phyloP scores from a whole-genome alignment of 2,797 vertebrate species.

The Gadopsis bispinosus region DNA sequence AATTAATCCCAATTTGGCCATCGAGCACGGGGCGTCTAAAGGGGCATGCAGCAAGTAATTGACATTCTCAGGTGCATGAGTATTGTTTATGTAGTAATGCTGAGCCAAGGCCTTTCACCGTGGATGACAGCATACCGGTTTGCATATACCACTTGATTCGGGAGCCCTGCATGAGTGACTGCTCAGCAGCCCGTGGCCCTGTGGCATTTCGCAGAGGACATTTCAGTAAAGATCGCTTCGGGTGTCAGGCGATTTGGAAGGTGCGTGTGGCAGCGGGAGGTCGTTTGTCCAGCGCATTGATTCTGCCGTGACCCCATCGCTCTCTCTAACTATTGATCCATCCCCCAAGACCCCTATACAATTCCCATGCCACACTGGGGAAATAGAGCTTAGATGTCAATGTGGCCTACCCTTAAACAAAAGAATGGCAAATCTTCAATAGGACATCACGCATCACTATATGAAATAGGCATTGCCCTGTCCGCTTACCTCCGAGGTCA shows the following conservation, averaged over 20 bases:
- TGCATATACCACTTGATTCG: conserved; percentile 76
- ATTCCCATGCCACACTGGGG: conserved; percentile 68
- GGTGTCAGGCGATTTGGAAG: conserved; percentile 78
- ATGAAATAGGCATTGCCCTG: conserved; percentile 66
- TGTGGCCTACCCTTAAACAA: conserved; percentile 61
- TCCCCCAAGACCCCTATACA: conserved; percentile 72
- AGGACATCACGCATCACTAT: conserved; percentile 69
- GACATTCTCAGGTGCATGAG: conserved; percentile 82
- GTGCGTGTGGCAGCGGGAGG: conserved; percentile 74
- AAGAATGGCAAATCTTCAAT: conserved; percentile 72
- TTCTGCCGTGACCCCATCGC: conserved; percentile 74
- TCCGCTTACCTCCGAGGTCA: conserved; percentile 70
- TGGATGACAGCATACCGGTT: conserved; percentile 71
- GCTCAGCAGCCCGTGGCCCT: conserved; percentile 79
- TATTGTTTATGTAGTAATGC: conserved; percentile 81
- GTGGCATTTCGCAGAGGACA: conserved; percentile 83
- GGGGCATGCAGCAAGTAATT: conserved; percentile 76
- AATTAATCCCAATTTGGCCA: conserved; percentile 85
- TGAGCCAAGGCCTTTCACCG: conserved; percentile 73
- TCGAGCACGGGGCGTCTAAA: conserved; percentile 64
- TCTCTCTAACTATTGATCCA: conserved; percentile 80
- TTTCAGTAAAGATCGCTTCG: conserved; percentile 80
- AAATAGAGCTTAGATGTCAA: conserved; percentile 57
- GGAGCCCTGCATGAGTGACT: conserved; percentile 77
- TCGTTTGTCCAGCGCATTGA: conserved; percentile 81